A percentile compares a stretch with the other conserved stretches of the same genome.
Evolutionary conservation across 2,888 invertebrate species (phyloP).

Genomic region (Drosophila anomalata): DNA sequence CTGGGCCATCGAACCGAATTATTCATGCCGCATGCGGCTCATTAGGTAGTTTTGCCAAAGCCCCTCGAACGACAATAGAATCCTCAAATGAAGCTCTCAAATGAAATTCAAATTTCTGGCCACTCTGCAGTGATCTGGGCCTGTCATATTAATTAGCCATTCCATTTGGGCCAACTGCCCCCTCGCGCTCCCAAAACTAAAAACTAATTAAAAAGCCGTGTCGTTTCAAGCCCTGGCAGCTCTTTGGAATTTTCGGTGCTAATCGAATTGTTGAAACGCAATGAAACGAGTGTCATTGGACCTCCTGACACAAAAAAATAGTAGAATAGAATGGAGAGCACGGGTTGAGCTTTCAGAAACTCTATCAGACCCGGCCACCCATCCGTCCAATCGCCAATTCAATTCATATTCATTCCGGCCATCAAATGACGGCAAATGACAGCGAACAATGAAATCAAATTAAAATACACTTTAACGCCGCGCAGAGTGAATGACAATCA

Average conservation of each 20-base stretch:
- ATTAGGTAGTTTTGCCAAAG: constrained; percentile 11
- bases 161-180: constrained; percentile 17
- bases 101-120: constrained; percentile 41
- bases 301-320: constrained; percentile 6
- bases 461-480: constrained; percentile 76
- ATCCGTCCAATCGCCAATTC: constrained; percentile 45
- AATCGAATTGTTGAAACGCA: constrained; percentile 67
- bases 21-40: constrained; percentile 32
- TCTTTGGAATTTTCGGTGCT: constrained; percentile 35
- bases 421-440: constrained; percentile 63
- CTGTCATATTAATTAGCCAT: constrained; percentile 76
- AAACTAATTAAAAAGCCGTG: constrained; percentile 77
- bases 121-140: constrained; percentile 3
- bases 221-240: constrained; percentile 38
- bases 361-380: constrained; percentile 4
- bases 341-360: neutral
- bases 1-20: neutral
- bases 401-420: constrained; percentile 75
- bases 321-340: neutral
- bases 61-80: neutral
- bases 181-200: constrained; percentile 42
- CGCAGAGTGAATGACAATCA: constrained; percentile 71
- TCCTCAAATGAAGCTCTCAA: constrained; percentile 15
- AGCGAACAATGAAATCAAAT: constrained; percentile 77
- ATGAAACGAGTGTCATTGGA: constrained; percentile 66